phyloP scores from a whole-genome alignment of 2,797 vertebrate genomes.

The Pseudomugil gertrudae region DNA sequence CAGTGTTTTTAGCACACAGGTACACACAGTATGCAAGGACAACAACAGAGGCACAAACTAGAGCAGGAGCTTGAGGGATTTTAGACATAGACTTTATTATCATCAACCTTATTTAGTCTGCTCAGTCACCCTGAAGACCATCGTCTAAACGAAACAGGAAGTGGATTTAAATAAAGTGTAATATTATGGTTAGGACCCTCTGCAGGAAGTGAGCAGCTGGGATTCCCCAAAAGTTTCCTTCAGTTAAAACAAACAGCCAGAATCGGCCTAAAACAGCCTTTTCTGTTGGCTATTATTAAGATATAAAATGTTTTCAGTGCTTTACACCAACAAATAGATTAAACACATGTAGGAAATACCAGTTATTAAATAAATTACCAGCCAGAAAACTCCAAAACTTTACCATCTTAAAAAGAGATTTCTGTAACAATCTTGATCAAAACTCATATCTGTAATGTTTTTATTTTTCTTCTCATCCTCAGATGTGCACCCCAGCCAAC shows the following conservation, averaged over 20 bases:
- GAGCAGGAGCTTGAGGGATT: constrained; percentile 38
- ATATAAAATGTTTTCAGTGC: no score
- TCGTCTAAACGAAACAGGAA: constrained; percentile 53
- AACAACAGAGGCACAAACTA: constrained; percentile 41
- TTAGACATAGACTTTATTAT: not conserved
- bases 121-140: constrained; percentile 8
- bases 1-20: constrained; percentile 36
- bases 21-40: constrained; percentile 38
- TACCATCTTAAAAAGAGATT: not conserved
- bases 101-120: constrained; percentile 1
- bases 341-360: not conserved
- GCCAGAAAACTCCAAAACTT: not conserved
- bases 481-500: constrained; percentile 99
- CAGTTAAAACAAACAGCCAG: constrained; percentile 23
- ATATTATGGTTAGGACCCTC: constrained; percentile 36
- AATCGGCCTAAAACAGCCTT: not conserved
- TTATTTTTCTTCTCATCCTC: constrained; percentile 28
- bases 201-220: constrained; percentile 41
- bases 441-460: not conserved
- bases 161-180: constrained; percentile 51
- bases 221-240: constrained; percentile 62
- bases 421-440: no score
- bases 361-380: not conserved
- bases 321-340: constrained; percentile 4
- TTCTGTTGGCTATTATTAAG: not conserved